Percentiles rank a stretch among this genome's conserved stretches.
phyloP scores from a whole-genome alignment of 2,113 vertebrate species.

The Crotalus helleri region DNA sequence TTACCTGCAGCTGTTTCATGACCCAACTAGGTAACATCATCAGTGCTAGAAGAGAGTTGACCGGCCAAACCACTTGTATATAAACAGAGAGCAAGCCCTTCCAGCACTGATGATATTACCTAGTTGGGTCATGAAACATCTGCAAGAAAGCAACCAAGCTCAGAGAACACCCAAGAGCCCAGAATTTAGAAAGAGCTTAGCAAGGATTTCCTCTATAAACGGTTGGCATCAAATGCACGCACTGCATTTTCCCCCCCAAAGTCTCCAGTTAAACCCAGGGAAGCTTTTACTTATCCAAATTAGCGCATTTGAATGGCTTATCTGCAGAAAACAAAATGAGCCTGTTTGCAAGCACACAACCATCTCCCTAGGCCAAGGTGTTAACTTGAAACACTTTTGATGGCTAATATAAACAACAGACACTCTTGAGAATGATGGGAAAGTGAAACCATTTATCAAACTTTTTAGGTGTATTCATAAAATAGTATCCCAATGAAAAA shows the following conservation, averaged over 20 bases:
- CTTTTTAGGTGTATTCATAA: background rate
- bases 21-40: background rate
- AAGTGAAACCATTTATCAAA: constrained; percentile 42
- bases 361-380: background rate
- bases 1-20: background rate
- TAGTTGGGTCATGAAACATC: background rate
- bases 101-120: background rate
- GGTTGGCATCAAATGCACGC: no score
- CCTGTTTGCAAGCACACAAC: background rate
- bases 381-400: constrained; percentile 23
- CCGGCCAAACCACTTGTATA: no score
- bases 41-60: background rate
- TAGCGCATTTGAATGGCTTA: background rate
- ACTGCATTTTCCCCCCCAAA: background rate
- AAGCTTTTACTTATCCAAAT: background rate
- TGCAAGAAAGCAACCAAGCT: background rate
- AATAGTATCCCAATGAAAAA: background rate
- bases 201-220: background rate
- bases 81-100: background rate
- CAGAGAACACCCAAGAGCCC: background rate
- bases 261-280: background rate
- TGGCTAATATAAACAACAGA: constrained; percentile 19
- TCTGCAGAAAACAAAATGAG: background rate
- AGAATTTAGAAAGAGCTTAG: background rate
- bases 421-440: constrained; percentile 39